A percentile compares a stretch with the other conserved stretches of the same genome.
Evolutionary conservation across 2,888 invertebrate species (phyloP).

Genomic region (Drepanosiphum platanoidis): DNA sequence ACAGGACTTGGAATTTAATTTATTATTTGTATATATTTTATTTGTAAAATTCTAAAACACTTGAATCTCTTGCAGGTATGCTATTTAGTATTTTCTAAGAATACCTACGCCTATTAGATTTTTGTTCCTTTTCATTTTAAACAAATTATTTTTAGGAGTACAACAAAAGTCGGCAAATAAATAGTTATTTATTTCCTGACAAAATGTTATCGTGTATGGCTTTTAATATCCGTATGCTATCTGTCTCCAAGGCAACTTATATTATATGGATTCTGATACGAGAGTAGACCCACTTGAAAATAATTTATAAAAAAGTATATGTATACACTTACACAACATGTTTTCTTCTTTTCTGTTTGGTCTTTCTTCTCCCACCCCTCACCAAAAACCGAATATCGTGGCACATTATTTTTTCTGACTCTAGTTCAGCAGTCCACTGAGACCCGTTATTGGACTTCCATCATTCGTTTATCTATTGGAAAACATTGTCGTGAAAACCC

Average conservation of each 20-base stretch:
- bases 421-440: constrained; percentile 37
- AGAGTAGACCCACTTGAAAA: background rate
- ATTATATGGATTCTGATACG: constrained; percentile 19
- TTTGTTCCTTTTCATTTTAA: background rate
- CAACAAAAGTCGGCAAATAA: background rate
- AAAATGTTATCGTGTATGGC: constrained; percentile 15
- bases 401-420: constrained; percentile 27
- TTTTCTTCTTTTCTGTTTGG: constrained; percentile 6
- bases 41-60: no score
- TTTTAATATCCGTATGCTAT: constrained; percentile 29
- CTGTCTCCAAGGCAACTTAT: constrained; percentile 54
- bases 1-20: no score
- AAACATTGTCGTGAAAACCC: constrained; percentile 9
- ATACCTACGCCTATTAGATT: no score
- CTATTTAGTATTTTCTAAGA: no score
- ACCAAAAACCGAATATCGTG: constrained; percentile 24
- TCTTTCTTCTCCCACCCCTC: background rate
- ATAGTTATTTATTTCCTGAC: constrained; percentile 10
- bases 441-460: constrained; percentile 32
- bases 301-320: constrained; percentile 11
- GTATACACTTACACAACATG: background rate
- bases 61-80: no score
- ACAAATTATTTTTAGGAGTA: background rate
- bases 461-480: constrained; percentile 31
- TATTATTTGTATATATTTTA: no score